A percentile compares a stretch with the other conserved stretches of the same genome.
phyloP scores from a whole-genome alignment of 2,888 invertebrate species.

The Nomada ruficornis region DNA sequence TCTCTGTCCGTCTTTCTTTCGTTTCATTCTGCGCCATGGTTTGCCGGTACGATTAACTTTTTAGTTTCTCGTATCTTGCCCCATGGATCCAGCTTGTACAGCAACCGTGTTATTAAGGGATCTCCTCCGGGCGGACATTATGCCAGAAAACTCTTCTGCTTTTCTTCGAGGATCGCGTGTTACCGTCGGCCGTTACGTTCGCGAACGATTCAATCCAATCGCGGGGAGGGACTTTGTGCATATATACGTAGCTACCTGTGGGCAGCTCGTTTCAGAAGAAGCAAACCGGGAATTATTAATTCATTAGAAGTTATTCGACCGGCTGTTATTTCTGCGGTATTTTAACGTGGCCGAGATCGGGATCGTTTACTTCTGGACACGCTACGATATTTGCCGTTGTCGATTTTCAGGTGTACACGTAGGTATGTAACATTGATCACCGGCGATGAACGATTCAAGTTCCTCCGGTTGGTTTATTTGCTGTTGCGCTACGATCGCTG shows the following conservation, averaged over 20 bases:
- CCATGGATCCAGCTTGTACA: conserved; percentile 14
- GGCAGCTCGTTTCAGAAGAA: background rate
- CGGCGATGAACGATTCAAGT: background rate
- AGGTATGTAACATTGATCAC: background rate
- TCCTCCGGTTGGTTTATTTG: background rate
- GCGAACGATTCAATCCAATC: conserved; percentile 35
- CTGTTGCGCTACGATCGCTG: too few relatives aligned
- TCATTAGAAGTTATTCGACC: conserved; percentile 1
- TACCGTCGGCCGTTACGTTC: conserved; percentile 8
- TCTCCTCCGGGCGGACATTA: conserved; percentile 29
- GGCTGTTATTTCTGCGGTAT: background rate
- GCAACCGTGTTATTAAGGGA: conserved; percentile 47
- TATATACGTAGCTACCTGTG: too few relatives aligned
- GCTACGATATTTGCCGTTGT: too few relatives aligned
- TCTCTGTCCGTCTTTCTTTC: background rate
- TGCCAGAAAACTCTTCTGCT: conserved; percentile 23
- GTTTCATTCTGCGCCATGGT: background rate
- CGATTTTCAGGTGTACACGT: too few relatives aligned
- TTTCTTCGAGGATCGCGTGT: conserved; percentile 17
- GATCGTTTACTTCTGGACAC: background rate
- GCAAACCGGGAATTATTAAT: conserved; percentile 34
- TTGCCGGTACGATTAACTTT: conserved; percentile 51
- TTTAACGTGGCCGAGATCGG: background rate
- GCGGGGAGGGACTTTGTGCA: background rate
- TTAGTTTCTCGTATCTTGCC: conserved; percentile 33